Base-by-base conservation (phyloP, 2,113 vertebrate genomes). In the Mohoua ochrocephala region DNA sequence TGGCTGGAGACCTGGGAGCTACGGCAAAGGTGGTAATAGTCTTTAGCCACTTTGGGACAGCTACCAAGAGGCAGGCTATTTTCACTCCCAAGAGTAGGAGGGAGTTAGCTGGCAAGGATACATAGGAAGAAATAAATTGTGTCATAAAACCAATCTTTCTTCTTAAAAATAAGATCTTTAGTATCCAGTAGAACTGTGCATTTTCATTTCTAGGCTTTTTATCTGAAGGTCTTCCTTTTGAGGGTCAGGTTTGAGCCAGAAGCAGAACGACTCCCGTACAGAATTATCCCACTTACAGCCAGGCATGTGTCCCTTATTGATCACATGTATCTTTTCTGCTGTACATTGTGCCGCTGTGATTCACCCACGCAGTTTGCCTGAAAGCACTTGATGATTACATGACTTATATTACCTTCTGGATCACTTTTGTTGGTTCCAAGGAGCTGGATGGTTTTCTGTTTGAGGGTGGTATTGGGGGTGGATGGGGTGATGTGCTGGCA, bases 1-100 rank as follows among this genome's bases (percentile, higher is more conserved):
- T 87, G 57, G 24, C 67, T 61, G 33, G 44, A 47, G 57, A 41
- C 44, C 49, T 47, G 33, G 24, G 39, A 71, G 49, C 70, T 60
- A 13, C 0, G 1, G 44, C 57, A 49, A 60, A 95, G 54, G 73
- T 81, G 68, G 54, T 63, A 60, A 31, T 54, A 64, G 53, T 49
- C 61, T 73, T 71, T 19, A 87, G 57, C 61, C 63, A 15, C 67
- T 76, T 87, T 33, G 85, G 88, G 42, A 30, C 31, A 80, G 39
- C 64, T 73, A 71, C 35, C 57, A 69, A 83, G 85, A 69, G 75
- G 42, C 22, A 60, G 53, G n/a, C 49, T 94, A 30, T 95, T 96
- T 89, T 79, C 70, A 65, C 61, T 73, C 11, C 11, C 7, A 26
- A 71, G 84, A 71, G 70, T 54, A 65, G 78, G 78, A 94, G 78